Conservation (phyloP, 2,113 vertebrate species). For the Eubucco bourcierii region DNA sequence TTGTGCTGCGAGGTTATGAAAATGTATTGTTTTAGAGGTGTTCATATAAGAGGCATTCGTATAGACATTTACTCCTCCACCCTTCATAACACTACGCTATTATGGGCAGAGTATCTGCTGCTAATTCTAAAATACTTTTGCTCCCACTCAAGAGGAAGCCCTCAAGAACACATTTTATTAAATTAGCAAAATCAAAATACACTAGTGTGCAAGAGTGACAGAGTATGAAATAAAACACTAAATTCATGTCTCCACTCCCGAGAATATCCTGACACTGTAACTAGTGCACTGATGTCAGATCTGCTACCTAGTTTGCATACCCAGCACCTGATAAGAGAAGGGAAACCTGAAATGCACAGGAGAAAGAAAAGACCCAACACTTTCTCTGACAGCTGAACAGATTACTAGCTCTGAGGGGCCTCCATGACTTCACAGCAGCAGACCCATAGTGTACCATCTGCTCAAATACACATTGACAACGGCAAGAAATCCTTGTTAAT, state of each 20-base stretch:
- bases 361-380: background rate
- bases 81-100: background rate
- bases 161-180: background rate
- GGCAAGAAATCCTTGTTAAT: background rate
- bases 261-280: background rate
- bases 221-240: background rate
- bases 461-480: background rate
- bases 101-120: background rate
- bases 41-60: background rate
- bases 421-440: background rate
- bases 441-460: background rate
- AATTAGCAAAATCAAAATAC: background rate
- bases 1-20: background rate
- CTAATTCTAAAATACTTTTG: background rate
- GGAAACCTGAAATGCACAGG: background rate
- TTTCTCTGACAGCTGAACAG: background rate
- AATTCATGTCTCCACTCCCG: background rate
- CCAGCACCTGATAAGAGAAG: rapidly evolving
- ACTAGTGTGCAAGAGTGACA: background rate
- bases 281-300: background rate
- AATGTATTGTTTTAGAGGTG: background rate
- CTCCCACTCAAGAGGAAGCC: background rate
- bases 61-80: background rate
- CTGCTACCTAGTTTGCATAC: background rate
- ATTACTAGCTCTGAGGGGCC: background rate